These are phyloP conservation scores for Lutjanus campechanus DNA, from an alignment of 2,797 vertebrate genomes.

Conservation along the genomic window DNA sequence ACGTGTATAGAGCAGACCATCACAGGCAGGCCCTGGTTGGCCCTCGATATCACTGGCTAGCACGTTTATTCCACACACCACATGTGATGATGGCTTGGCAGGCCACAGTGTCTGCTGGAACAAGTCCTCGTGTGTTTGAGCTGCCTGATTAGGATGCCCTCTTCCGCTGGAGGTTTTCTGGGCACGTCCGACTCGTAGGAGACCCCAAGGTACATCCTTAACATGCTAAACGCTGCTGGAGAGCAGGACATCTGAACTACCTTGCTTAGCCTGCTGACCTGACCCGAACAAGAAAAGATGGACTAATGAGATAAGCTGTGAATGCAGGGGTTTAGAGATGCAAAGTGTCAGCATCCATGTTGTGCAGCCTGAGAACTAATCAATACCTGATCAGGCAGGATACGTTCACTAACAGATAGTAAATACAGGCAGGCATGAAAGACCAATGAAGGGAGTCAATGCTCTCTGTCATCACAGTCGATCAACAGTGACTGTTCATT, in stretches of 20 bases:
- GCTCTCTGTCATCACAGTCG: background rate
- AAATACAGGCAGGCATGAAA: conserved; percentile 7
- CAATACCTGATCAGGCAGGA: background rate
- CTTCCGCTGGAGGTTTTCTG: no score
- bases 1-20: background rate
- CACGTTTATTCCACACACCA: background rate
- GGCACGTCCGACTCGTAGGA: no score
- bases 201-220: no score
- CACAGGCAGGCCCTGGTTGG: background rate
- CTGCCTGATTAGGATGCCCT: no score
- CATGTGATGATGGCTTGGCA: background rate
- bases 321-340: no score
- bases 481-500: conserved; percentile 8
- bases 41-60: background rate
- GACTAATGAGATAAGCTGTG: no score
- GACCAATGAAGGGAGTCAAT: background rate
- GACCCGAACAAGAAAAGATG: no score
- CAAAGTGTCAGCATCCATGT: background rate
- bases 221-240: no score
- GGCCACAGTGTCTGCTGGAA: background rate
- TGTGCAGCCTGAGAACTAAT: conserved; percentile 1
- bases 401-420: conserved; percentile 23
- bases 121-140: background rate
- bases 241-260: no score
- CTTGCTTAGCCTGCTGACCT: no score